Conservation (phyloP, 2,888 invertebrate species). For the Hypselothyrea guttata region DNA sequence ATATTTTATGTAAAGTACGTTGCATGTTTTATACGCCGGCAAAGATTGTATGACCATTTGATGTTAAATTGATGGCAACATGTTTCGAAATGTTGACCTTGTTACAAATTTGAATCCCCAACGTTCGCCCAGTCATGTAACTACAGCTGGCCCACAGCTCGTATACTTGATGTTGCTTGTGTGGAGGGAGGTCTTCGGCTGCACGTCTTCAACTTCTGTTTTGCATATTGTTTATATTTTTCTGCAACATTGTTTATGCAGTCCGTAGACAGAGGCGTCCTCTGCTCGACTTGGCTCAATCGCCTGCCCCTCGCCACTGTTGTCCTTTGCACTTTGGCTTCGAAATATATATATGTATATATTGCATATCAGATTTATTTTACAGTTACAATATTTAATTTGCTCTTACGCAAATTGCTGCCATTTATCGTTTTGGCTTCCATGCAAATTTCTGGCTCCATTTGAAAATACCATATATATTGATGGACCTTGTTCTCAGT, state of each 20-base stretch:
- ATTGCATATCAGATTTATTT: conserved; percentile 68
- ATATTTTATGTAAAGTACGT: conserved; percentile 30
- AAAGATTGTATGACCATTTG: conserved; percentile 57
- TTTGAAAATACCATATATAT: conserved; percentile 26
- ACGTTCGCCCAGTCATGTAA: conserved; percentile 44
- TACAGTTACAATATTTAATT: conserved; percentile 73
- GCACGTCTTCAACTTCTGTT: conserved; percentile 52
- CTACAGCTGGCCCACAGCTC: conserved; percentile 26
- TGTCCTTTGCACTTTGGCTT: conserved; percentile 52
- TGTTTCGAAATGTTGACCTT: conserved; percentile 57
- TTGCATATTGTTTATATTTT: conserved; percentile 72
- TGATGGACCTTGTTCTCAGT: conserved; percentile 36
- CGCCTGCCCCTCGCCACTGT: conserved; percentile 23
- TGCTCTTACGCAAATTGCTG: conserved; percentile 70
- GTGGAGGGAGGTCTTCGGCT: conserved; percentile 4
- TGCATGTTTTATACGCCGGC: conserved; percentile 19
- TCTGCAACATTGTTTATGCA: conserved; percentile 53
- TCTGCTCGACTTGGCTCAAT: conserved; percentile 34
- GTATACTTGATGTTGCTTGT: conserved; percentile 57
- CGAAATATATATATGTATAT: conserved; percentile 21
- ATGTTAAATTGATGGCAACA: conserved; percentile 61
- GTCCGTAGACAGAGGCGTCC: conserved; percentile 37
- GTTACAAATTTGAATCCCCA: conserved; percentile 28
- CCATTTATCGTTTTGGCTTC: conserved; percentile 48
- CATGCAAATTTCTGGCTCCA: conserved; percentile 46